Conservation (phyloP, 2,888 invertebrate genomes). For the Ctenicera cuprea region DNA sequence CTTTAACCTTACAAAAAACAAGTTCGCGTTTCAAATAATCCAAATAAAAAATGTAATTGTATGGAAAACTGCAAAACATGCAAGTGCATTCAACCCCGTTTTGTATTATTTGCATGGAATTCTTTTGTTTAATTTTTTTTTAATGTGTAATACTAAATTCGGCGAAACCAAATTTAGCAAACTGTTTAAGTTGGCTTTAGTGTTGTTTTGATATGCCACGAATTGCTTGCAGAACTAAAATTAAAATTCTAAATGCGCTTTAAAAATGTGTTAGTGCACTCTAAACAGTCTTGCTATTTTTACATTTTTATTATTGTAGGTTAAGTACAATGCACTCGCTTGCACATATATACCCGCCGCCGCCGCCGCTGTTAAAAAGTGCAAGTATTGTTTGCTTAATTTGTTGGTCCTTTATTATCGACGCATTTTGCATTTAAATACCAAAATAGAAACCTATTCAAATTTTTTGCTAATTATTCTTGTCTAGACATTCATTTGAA, state of each 20-base stretch:
- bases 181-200: slow-evolving; percentile 23
- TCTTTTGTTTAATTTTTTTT: background rate
- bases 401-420: background rate
- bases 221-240: slow-evolving; percentile 49
- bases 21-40: too few species aligned
- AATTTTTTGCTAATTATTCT: background rate
- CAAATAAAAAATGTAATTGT: slow-evolving; percentile 35
- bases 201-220: slow-evolving; percentile 35
- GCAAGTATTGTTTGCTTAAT: slow-evolving; percentile 46
- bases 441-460: slow-evolving; percentile 1
- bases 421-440: slow-evolving; percentile 23
- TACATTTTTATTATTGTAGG: slow-evolving; percentile 53
- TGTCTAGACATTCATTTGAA: background rate
- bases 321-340: slow-evolving; percentile 59
- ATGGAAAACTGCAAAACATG: slow-evolving; percentile 29
- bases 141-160: slow-evolving; percentile 2
- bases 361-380: slow-evolving; percentile 34
- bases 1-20: too few species aligned
- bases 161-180: slow-evolving; percentile 5
- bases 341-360: slow-evolving; percentile 25
- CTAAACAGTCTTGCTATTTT: slow-evolving; percentile 55
- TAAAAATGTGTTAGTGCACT: slow-evolving; percentile 55
- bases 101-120: background rate
- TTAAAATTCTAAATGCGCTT: slow-evolving; percentile 55
- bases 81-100: slow-evolving; percentile 25